Evolutionary conservation across 1,140 invertebrate genomes (phyloP), one percentile per base, ranked within the genome.

Genomic region (Littorina saxatilis): DNA sequence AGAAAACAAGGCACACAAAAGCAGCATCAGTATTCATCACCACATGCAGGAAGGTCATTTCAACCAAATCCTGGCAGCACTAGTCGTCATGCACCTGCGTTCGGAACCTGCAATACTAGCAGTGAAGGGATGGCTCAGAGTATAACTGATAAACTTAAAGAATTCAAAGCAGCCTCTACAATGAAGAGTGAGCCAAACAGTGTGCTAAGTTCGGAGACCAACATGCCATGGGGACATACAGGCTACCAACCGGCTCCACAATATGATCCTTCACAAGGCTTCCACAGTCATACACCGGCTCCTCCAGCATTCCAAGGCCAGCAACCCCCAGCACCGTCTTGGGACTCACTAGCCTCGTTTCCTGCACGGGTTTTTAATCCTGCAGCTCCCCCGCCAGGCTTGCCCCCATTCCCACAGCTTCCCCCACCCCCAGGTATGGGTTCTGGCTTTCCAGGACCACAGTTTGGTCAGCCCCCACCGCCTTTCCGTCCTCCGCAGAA

Each of bases 391-490:
- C 70, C 66, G 39, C 39, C 50, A 37, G 61, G 23, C 29, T 29
- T 50, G 32, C 7, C 55, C 29, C 66, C 55, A 40, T 20, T 66
- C 52, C 58, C 39, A 20, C 23, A 20, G n/a, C 52, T 39, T 29
- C 37, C 43, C 20, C 74, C 43, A 2, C 74, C 7, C 17, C 50
- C 74, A 7, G 13, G n/a, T 55, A 5, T 58, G 15, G 50, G 74
- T 15, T 23, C 29, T 32, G 74, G 29, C 13, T 20, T 23, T 35
- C 23, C 74, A 58, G 52, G 20, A 32, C 4, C 35, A 3, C 17
- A 39, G 66, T 63, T 63, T 32, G 35, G 7, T 32, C 50, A 7
- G 7, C 74, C 72, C 20, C 72, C 72, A n/a, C 72, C 74, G 58
- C 74, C 74, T 32, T 58, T 58, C 4, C 7, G 20, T 68, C 35